Conservation (phyloP, 2,113 vertebrate genomes). For the Tupaia chinensis region DNA sequence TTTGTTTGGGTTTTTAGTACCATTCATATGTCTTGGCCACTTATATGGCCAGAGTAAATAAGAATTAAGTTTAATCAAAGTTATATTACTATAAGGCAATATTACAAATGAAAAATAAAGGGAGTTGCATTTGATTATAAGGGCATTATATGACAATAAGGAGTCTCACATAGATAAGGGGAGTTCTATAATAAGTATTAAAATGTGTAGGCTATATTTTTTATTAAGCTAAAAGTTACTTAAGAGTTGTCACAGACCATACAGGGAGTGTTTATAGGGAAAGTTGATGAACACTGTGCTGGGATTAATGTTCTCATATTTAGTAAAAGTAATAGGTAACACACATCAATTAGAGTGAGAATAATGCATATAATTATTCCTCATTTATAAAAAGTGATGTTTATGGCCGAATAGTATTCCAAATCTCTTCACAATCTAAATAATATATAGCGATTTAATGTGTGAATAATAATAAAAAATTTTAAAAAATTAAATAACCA, state of each 20-base stretch:
- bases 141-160: not conserved
- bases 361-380: not conserved
- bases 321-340: not conserved
- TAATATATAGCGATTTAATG: too few relatives aligned
- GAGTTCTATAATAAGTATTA: not conserved
- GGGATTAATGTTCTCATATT: not conserved
- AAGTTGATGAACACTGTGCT: not conserved
- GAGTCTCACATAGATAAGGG: not conserved
- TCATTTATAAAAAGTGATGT: not conserved
- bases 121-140: not conserved
- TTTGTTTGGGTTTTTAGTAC: not conserved
- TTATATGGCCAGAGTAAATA: not conserved
- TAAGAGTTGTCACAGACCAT: not conserved
- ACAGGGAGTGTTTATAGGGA: fast-evolving
- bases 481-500: too few relatives aligned
- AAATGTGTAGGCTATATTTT: not conserved
- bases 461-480: too few relatives aligned
- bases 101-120: not conserved
- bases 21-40: too few relatives aligned
- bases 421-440: too few relatives aligned
- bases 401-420: too few relatives aligned
- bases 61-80: not conserved
- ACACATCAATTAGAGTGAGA: fast-evolving
- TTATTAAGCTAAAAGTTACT: not conserved
- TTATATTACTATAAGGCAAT: not conserved